These are phyloP conservation scores for Grantiella picta DNA, from an alignment of 2,113 vertebrate species.

Conservation along the genomic window DNA sequence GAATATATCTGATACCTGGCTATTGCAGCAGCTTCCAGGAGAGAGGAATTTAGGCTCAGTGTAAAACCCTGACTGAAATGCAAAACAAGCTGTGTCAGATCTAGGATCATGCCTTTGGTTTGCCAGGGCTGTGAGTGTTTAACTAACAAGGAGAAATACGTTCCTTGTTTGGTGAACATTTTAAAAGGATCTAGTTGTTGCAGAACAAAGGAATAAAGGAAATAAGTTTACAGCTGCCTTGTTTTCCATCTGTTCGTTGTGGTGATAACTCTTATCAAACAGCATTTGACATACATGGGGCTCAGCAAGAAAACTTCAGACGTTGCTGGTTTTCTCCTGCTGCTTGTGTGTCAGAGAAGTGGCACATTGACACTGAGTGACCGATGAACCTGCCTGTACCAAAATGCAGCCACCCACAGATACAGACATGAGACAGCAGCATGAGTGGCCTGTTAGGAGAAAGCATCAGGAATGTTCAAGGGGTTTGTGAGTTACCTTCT, in stretches of 20 bases:
- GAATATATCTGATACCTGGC: neutral
- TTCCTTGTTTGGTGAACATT: neutral
- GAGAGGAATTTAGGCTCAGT: neutral
- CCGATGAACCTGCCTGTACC: neutral
- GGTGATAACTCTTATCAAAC: neutral
- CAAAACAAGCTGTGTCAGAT: neutral
- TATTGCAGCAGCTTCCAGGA: neutral
- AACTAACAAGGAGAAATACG: neutral
- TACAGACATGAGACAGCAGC: neutral
- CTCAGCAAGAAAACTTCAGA: neutral
- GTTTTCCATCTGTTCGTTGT: neutral
- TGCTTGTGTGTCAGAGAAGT: neutral
- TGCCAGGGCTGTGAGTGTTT: neutral
- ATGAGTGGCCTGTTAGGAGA: neutral
- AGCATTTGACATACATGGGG: neutral
- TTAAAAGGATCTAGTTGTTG: neutral
- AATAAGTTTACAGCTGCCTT: neutral
- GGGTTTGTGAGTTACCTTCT: neutral
- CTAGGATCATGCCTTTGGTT: neutral
- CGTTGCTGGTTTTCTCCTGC: neutral
- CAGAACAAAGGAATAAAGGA: neutral
- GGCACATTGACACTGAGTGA: neutral
- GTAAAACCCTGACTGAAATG: neutral
- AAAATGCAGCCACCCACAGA: neutral
- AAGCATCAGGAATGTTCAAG: neutral